Percentiles rank a stretch among this genome's conserved stretches.
Evolutionary conservation across 2,888 invertebrate genomes (phyloP).

Genomic region (Aquatica leii): DNA sequence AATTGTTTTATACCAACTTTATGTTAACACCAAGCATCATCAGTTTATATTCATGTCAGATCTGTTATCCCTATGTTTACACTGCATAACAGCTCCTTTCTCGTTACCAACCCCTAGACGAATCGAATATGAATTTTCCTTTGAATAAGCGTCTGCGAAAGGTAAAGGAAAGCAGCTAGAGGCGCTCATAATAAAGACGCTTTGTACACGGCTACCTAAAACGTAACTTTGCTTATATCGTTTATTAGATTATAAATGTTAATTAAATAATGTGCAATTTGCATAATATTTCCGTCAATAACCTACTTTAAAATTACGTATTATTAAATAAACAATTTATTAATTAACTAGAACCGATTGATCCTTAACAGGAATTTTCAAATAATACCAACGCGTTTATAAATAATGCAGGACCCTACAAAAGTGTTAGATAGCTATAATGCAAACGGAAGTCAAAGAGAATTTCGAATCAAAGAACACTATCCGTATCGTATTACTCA

Average conservation of each 20-base stretch:
- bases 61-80: slow-evolving; percentile 49
- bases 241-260: slow-evolving; percentile 34
- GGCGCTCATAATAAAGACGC: slow-evolving; percentile 27
- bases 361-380: background rate
- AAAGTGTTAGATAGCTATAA: slow-evolving; percentile 44
- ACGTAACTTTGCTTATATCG: slow-evolving; percentile 13
- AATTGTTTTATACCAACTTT: too few relatives aligned
- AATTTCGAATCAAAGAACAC: slow-evolving; percentile 42
- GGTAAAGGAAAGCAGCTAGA: slow-evolving; percentile 23
- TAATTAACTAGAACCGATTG: background rate
- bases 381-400: slow-evolving; percentile 27
- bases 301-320: slow-evolving; percentile 20
- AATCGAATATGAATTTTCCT: slow-evolving; percentile 50
- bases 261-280: slow-evolving; percentile 37
- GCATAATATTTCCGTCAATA: slow-evolving; percentile 35
- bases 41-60: slow-evolving; percentile 47
- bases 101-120: slow-evolving; percentile 48
- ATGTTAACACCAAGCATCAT: too few relatives aligned
- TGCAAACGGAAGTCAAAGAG: slow-evolving; percentile 43
- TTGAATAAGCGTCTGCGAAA: slow-evolving; percentile 34
- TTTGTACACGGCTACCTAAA: slow-evolving; percentile 22
- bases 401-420: slow-evolving; percentile 40
- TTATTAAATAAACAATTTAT: background rate
- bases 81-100: slow-evolving; percentile 49
- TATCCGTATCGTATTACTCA: background rate